Evolutionary conservation across 2,113 vertebrate species (phyloP).

Genomic region (Hepsetus odoe): DNA sequence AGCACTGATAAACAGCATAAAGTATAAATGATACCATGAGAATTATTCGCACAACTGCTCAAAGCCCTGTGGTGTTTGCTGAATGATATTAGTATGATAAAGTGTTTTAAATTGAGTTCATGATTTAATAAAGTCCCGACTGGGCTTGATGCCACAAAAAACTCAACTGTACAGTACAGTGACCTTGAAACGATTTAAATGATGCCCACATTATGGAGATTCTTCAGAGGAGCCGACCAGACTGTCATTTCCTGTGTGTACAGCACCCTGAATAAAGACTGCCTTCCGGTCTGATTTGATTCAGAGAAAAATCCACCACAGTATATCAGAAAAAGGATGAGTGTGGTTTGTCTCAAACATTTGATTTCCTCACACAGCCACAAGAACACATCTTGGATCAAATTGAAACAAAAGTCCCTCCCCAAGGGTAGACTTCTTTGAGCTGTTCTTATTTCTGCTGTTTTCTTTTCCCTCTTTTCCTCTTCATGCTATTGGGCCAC

Average conservation of each 20-base stretch:
- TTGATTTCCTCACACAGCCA: constrained; percentile 21
- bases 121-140: background rate
- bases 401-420: background rate
- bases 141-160: background rate
- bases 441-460: background rate
- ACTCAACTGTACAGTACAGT: background rate
- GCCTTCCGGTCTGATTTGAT: background rate
- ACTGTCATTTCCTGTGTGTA: background rate
- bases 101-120: background rate
- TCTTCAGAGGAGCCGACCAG: background rate
- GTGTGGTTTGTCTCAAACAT: background rate
- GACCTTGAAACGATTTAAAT: background rate
- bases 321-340: constrained; percentile 10
- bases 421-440: background rate
- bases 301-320: background rate
- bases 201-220: background rate
- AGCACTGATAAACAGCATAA: background rate
- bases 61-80: background rate
- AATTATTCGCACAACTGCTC: background rate
- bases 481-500: constrained; percentile 1
- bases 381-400: constrained; percentile 19
- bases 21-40: background rate
- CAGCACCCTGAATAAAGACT: constrained; percentile 4
- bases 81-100: background rate
- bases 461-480: constrained; percentile 6